Evolutionary conservation across 2,113 vertebrate species (phyloP), one percentile per base, ranked within the genome.

Genomic region (Etheostoma cragini): DNA sequence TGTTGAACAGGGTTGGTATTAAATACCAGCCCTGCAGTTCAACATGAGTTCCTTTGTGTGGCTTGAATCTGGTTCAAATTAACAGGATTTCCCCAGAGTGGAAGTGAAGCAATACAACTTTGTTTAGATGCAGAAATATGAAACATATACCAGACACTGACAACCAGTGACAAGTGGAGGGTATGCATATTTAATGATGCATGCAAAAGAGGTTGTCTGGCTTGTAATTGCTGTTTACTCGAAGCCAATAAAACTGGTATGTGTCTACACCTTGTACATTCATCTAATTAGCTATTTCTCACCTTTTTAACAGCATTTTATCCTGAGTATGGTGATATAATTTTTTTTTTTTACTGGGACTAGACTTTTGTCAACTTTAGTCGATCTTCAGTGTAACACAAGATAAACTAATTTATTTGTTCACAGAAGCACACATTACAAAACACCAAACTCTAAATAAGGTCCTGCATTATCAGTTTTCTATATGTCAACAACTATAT

Each of bases 1-100:
- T 45, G 61, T 58, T 70, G 22, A 82, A 22, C 58, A 11, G 38
- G 38, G 38, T 33, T 21, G 21, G 53, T 56, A 63, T 74, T 69
- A 54, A 72, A 78, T 26, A 63, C 73, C 54, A 63, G 19, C 17
- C n/a, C n/a, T 33, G 42, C 62, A 62, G 71, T 35, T 82, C 30
- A 58, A 50, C 71, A 61, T 33, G 45, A 61, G n/a, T 50, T 81
- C 22, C 79, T 78, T 64, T 72, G 61, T 68, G 71, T 57, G 57
- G 66, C 49, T 83, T 77, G 17, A 81, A 70, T 83, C 89, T 86
- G 88, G 89, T 91, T 87, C 75, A 78, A 74, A 89, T 93, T 88
- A 92, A 58, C 24, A 45, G 58, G 65, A 73, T 84, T 87, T 74
- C 83, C 60, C 66, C 46, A 17, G 47, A 81, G 81, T 62, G 67